These are phyloP conservation scores for Eristalis arbustorum DNA, from an alignment of 2,888 invertebrate genomes.

Conservation along the genomic window DNA sequence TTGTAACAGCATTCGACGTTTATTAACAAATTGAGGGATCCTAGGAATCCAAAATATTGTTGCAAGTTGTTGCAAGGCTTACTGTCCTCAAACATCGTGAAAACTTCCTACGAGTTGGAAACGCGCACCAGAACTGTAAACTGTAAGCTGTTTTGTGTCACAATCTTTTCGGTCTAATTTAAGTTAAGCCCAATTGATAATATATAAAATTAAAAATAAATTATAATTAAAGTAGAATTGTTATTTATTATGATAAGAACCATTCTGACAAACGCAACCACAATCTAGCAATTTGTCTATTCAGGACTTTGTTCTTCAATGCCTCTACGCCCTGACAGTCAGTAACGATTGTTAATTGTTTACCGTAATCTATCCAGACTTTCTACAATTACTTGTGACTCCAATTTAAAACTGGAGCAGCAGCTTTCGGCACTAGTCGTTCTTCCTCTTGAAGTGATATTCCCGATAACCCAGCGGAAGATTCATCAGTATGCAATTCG, in stretches of 20 bases:
- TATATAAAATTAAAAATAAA: no score
- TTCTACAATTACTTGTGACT: slow-evolving; percentile 12
- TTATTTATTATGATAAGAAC: no score
- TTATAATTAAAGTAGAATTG: no score
- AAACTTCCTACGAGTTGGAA: slow-evolving; percentile 42
- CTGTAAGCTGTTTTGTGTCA: slow-evolving; percentile 29
- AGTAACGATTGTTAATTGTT: slow-evolving; percentile 3
- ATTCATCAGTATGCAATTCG: slow-evolving; percentile 3
- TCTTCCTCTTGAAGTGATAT: slow-evolving; percentile 11
- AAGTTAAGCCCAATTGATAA: no score
- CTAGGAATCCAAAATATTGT: slow-evolving; percentile 77
- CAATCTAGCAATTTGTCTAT: slow-evolving; percentile 30
- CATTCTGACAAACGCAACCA: slow-evolving; percentile 27
- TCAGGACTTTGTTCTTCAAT: slow-evolving; percentile 22
- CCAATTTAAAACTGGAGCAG: slow-evolving; percentile 32
- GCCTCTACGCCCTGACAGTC: slow-evolving; percentile 27
- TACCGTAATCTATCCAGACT: slow-evolving; percentile 32
- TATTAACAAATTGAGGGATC: slow-evolving; percentile 75
- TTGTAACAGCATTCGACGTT: slow-evolving; percentile 77
- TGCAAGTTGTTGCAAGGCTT: slow-evolving; percentile 34
- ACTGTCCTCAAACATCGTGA: slow-evolving; percentile 52
- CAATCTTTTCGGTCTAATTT: no score
- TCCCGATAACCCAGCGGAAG: not conserved
- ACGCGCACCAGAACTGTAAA: slow-evolving; percentile 5
- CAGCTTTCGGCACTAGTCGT: slow-evolving; percentile 15